A percentile compares a stretch with the other conserved stretches of the same genome.
These are phyloP conservation scores for Coreoperca whiteheadi DNA, from an alignment of 2,113 vertebrate genomes.

Conservation along the genomic window DNA sequence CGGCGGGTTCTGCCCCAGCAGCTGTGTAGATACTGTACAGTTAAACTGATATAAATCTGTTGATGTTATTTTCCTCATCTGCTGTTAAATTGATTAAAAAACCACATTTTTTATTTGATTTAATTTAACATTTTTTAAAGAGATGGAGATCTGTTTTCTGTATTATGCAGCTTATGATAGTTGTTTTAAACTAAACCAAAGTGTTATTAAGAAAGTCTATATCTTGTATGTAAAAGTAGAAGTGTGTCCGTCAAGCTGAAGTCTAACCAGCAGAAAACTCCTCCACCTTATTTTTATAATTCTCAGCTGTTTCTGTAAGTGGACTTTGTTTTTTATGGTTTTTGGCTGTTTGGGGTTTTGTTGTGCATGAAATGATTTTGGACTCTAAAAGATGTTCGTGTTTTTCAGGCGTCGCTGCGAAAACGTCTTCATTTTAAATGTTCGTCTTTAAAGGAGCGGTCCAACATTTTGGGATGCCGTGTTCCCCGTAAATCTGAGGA, in stretches of 20 bases:
- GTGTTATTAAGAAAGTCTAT: conserved; percentile 78
- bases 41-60: conserved; percentile 68
- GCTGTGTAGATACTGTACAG: conserved; percentile 80
- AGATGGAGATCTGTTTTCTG: conserved; percentile 58
- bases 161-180: conserved; percentile 72
- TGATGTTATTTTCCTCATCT: conserved; percentile 58
- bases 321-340: conserved; percentile 44
- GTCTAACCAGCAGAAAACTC: conserved; percentile 76
- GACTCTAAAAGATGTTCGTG: conserved; percentile 13
- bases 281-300: conserved; percentile 80
- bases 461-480: background rate
- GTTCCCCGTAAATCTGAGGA: background rate
- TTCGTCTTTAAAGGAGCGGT: background rate
- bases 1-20: background rate
- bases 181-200: conserved; percentile 87
- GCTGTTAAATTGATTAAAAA: conserved; percentile 55
- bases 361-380: conserved; percentile 64
- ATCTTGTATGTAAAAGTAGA: conserved; percentile 76
- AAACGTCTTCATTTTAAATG: background rate
- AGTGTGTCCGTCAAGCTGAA: conserved; percentile 69
- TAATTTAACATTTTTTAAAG: conserved; percentile 78
- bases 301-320: conserved; percentile 39
- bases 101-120: conserved; percentile 60
- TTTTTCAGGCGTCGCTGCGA: conserved; percentile 1
- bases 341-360: conserved; percentile 10